A percentile compares a stretch with the other conserved stretches of the same genome.
phyloP scores from a whole-genome alignment of 2,113 vertebrate species.

The Corydoras sp. region DNA sequence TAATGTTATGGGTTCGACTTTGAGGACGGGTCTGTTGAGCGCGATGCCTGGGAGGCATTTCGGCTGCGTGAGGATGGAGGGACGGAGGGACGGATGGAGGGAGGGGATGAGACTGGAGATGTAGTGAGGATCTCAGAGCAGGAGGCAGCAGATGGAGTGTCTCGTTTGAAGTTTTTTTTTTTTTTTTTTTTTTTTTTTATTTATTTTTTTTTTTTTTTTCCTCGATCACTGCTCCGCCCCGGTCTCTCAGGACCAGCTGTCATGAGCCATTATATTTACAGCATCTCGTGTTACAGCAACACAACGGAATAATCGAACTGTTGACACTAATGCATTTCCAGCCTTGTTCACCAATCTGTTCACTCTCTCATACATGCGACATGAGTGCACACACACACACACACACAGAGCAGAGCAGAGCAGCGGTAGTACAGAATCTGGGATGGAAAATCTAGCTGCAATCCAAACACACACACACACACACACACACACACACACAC shows the following conservation, averaged over 20 bases:
- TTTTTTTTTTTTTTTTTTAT: not conserved
- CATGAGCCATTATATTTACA: constrained; percentile 40
- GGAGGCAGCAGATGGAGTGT: constrained; percentile 43
- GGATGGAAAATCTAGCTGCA: no score
- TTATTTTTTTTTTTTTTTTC: constrained; percentile 24
- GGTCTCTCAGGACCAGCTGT: constrained; percentile 43
- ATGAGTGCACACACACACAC: not conserved
- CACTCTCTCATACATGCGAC: constrained; percentile 20
- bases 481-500: no score
- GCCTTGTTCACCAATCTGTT: constrained; percentile 39
- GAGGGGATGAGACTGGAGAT: constrained; percentile 26
- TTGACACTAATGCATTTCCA: constrained; percentile 39
- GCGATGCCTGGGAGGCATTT: constrained; percentile 15
- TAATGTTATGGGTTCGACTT: no score
- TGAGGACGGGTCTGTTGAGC: not conserved
- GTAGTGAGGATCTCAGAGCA: constrained; percentile 18
- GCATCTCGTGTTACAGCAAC: constrained; percentile 41
- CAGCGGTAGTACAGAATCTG: no score
- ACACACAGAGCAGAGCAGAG: no score
- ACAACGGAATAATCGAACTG: constrained; percentile 39
- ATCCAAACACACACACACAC: no score
- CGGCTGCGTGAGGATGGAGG: not conserved
- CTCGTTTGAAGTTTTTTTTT: constrained; percentile 34
- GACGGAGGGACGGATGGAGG: not conserved
- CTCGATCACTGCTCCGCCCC: constrained; percentile 22